phyloP scores from a whole-genome alignment of 2,797 vertebrate genomes.

The Chelon auratus region DNA sequence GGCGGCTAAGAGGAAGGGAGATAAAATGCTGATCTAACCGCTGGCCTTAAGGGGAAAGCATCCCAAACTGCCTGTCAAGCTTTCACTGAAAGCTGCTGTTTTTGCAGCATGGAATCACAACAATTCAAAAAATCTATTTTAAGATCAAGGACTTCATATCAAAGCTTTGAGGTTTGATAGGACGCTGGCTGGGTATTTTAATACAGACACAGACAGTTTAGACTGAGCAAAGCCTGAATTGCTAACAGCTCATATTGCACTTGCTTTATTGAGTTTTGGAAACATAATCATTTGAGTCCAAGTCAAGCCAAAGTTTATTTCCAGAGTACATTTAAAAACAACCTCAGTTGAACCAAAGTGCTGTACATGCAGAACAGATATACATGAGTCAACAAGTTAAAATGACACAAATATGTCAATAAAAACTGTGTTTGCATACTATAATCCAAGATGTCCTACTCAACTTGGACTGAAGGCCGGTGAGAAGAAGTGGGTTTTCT shows the following conservation, averaged over 20 bases:
- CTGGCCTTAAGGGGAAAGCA: slow-evolving; percentile 39
- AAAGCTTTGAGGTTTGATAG: slow-evolving; percentile 10
- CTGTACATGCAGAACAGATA: no score
- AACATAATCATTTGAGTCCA: not conserved
- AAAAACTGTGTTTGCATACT: no score
- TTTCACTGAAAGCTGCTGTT: slow-evolving; percentile 47
- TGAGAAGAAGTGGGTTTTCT: no score
- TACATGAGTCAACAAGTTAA: no score
- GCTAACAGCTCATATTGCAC: not conserved
- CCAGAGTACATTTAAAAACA: no score
- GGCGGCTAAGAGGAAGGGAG: slow-evolving; percentile 23
- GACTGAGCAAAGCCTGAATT: slow-evolving; percentile 15
- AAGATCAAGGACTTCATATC: slow-evolving; percentile 48
- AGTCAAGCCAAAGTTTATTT: no score
- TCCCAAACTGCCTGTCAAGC: slow-evolving; percentile 45
- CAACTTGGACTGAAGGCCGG: no score
- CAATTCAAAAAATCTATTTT: slow-evolving; percentile 40
- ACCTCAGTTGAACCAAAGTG: no score
- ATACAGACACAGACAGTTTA: slow-evolving; percentile 15
- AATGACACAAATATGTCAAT: no score
- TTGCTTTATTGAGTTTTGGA: slow-evolving; percentile 6
- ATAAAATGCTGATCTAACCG: slow-evolving; percentile 53
- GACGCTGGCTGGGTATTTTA: slow-evolving; percentile 23
- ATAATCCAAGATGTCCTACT: no score
- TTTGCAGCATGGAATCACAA: slow-evolving; percentile 48